Conservation (phyloP, 2,797 vertebrate genomes). For the Ctenosaura bakeri region DNA sequence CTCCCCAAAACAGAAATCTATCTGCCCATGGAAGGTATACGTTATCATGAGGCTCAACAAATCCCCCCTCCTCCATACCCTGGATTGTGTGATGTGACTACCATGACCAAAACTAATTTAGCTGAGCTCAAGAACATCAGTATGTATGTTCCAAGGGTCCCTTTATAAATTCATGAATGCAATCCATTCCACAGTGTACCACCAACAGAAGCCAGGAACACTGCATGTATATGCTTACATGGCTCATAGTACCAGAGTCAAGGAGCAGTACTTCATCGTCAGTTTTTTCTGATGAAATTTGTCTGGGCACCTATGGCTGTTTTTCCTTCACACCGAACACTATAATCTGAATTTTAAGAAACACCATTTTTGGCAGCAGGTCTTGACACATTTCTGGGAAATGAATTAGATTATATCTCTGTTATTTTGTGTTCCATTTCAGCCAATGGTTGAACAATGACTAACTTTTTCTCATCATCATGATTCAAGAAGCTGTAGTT, state of each 20-base stretch:
- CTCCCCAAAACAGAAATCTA: too few relatives aligned
- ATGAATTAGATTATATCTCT: neutral
- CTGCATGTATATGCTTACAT: neutral
- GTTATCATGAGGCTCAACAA: neutral
- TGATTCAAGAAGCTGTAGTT: neutral
- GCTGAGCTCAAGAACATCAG: too few relatives aligned
- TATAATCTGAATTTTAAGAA: neutral
- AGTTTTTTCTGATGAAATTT: neutral
- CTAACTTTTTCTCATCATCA: neutral
- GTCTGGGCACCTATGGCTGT: neutral
- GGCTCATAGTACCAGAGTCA: neutral
- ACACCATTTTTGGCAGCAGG: neutral
- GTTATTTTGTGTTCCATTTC: neutral
- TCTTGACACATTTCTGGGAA: neutral
- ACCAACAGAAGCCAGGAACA: neutral
- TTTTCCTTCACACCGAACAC: neutral
- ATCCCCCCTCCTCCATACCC: neutral
- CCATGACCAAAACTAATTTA: neutral
- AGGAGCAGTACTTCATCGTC: neutral
- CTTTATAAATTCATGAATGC: neutral
- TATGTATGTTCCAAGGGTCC: too few relatives aligned
- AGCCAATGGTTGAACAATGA: neutral
- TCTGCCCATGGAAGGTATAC: too few relatives aligned
- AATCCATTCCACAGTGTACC: neutral
- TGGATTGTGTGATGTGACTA: neutral